Percentiles rank a stretch among this genome's conserved stretches.
Conservation (phyloP, 2,113 vertebrate species). For the Pteruthius melanotis region DNA sequence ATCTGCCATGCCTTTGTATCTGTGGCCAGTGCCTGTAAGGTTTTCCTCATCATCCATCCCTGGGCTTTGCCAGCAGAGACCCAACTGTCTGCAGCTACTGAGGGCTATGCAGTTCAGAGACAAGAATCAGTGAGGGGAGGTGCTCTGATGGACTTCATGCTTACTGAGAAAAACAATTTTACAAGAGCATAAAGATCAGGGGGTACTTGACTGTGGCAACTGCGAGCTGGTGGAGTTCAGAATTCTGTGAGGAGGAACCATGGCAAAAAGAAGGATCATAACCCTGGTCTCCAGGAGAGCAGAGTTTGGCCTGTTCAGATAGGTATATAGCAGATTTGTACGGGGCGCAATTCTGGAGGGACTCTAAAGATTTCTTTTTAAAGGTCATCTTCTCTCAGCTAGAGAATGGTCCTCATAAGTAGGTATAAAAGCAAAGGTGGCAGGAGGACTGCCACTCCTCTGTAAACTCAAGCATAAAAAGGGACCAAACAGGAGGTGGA, state of each 20-base stretch:
- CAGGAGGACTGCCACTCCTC: neutral
- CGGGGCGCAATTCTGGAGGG: neutral
- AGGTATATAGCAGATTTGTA: neutral
- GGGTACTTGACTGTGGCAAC: neutral
- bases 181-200: neutral
- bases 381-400: neutral
- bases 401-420: neutral
- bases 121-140: neutral
- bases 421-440: neutral
- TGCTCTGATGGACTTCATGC: neutral
- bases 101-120: neutral
- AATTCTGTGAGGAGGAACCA: neutral
- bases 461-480: neutral
- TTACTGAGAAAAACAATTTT: neutral
- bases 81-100: neutral
- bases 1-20: neutral
- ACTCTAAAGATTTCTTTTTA: neutral
- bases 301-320: neutral
- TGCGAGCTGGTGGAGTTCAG: neutral
- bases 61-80: neutral
- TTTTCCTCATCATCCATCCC: neutral
- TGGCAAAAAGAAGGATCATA: neutral
- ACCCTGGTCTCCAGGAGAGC: neutral
- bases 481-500: neutral
- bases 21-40: neutral